Evolutionary conservation across 2,888 invertebrate species (phyloP).

Genomic region (Drosophila flavopinicola): DNA sequence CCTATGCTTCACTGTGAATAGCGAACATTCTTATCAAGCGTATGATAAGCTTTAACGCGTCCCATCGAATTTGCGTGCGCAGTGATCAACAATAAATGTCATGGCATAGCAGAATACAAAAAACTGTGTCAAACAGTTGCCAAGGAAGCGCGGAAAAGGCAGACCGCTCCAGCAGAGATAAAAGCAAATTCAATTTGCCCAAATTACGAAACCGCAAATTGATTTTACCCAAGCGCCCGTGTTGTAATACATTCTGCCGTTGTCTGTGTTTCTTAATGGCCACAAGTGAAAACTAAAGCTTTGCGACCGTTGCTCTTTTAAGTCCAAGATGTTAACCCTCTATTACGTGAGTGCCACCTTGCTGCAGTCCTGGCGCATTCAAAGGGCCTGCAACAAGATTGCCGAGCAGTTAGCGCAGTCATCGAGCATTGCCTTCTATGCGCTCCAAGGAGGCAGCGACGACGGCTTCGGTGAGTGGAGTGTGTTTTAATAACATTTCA

Average conservation of each 20-base stretch:
- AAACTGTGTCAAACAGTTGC: constrained; percentile 72
- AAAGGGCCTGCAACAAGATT: constrained; percentile 89
- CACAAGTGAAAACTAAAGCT: constrained; percentile 3
- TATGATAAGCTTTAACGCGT: constrained; percentile 48
- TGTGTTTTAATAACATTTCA: neutral
- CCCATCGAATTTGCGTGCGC: constrained; percentile 43
- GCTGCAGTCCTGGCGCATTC: constrained; percentile 91
- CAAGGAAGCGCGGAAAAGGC: constrained; percentile 50
- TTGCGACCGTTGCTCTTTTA: constrained; percentile 4
- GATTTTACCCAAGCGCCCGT: constrained; percentile 49
- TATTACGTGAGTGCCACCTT: constrained; percentile 94
- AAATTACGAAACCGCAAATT: constrained; percentile 71
- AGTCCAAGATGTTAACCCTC: constrained; percentile 87
- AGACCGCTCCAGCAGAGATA: constrained; percentile 47
- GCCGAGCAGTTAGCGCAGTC: constrained; percentile 87
- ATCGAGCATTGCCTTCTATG: constrained; percentile 87
- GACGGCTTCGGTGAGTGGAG: constrained; percentile 81
- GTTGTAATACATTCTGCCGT: neutral
- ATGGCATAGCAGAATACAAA: constrained; percentile 45
- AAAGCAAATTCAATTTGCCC: constrained; percentile 44
- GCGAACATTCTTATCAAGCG: constrained; percentile 39
- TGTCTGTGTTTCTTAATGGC: constrained; percentile 21
- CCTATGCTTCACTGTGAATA: constrained; percentile 35
- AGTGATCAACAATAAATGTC: constrained; percentile 76
- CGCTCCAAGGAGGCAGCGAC: constrained; percentile 84